These are phyloP conservation scores for Melanerpes formicivorus DNA, from an alignment of 2,113 vertebrate genomes.

Conservation along the genomic window DNA sequence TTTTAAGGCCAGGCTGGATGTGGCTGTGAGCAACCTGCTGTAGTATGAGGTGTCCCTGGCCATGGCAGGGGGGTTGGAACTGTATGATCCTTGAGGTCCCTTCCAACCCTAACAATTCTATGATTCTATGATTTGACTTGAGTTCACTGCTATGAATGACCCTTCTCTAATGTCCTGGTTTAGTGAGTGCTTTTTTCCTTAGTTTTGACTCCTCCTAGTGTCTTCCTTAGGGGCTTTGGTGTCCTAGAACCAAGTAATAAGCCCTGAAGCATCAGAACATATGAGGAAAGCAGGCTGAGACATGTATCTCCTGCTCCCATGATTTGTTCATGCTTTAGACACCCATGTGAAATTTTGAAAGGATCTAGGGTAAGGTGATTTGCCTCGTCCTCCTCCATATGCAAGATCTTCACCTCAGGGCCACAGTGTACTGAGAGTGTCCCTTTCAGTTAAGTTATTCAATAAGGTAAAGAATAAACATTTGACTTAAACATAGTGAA, in stretches of 20 bases:
- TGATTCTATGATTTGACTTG: neutral
- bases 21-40: too few relatives aligned
- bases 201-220: neutral
- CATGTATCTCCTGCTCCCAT: neutral
- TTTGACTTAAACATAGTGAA: neutral
- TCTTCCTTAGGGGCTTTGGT: neutral
- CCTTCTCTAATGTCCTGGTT: neutral
- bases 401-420: neutral
- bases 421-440: neutral
- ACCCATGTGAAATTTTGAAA: neutral
- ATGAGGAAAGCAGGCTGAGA: neutral
- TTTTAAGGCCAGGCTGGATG: too few relatives aligned
- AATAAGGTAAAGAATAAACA: neutral
- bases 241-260: neutral
- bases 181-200: neutral
- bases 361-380: neutral
- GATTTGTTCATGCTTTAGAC: neutral
- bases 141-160: neutral
- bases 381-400: slow-evolving; percentile 2
- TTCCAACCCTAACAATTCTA: too few relatives aligned
- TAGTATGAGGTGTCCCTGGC: too few relatives aligned
- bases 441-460: neutral
- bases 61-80: too few relatives aligned
- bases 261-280: neutral
- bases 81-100: too few relatives aligned